Base-by-base conservation (phyloP, 2,797 vertebrate genomes). In the Myotis daubentonii region DNA sequence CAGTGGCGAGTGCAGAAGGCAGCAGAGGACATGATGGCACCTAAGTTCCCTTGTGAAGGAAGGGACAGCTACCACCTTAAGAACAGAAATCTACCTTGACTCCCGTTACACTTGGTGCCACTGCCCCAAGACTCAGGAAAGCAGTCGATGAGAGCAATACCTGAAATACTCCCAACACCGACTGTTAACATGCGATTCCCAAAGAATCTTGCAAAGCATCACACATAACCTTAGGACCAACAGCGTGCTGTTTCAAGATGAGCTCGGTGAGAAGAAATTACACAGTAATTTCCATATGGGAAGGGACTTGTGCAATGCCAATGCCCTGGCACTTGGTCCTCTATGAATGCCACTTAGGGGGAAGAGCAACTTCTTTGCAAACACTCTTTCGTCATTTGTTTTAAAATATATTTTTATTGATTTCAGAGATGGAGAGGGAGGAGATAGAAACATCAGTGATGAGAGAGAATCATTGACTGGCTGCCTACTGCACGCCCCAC, bases 201-300 rank as follows among this genome's bases (percentile, higher is more conserved):
- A 93, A 76, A 91, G 72, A 51, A 74, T 49, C 74, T 57, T 91
- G 36, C 60, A 71, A 96, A 80, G 22, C 53, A 94, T 19, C 75
- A 44, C 23, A 71, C 76, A 44, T 30, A 71, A 75, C 66, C 57
- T 87, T 36, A 96, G 65, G 25, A 74, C 36, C 75, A 82, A 75
- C 1, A 89, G 38, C 55, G 53, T 57, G 38, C 11, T 88, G 89
- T 55, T 84, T 93, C 85, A 96, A 84, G 38, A 19, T 62, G 41
- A 79, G 15, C 19, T 94, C 51, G 19, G 38, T 55, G 89, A 79
- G 87, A 65, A 86, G 25, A 66, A 89, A 85, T 33, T 9, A 49
- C 60, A 88, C 12, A 74, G 33, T 79, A 91, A 93, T 33, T 62
- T 55, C 22, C 53, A 44, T 3, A 16, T 68, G 30, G 28, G 30